Base-by-base conservation (phyloP, 2,797 vertebrate genomes). In the Pristis pectinata region DNA sequence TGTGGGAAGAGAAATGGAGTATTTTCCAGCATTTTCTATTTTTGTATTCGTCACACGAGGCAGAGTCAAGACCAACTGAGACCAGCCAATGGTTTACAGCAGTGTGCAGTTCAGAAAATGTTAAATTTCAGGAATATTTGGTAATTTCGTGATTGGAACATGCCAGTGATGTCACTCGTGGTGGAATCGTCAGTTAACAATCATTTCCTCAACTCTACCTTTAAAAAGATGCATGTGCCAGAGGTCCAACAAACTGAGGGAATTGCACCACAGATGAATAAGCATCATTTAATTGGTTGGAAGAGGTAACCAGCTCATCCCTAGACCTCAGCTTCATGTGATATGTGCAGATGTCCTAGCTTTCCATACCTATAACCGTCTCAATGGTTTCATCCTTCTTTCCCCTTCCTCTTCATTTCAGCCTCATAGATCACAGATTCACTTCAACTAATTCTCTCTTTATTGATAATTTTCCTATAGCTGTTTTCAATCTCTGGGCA, bases 81-180 rank as follows among this genome's bases (percentile, higher is more conserved):
- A 37, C 13, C 9, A 79, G 13, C 44, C 19, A 80, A 80, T 41
- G 77, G 7, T 4, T 22, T 80, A 79, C 17, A 82, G 22, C 22
- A 41, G 24, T 76, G 9, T 17, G 79, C 11, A 41, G 11, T 76
- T 76, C 34, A 11, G 74, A 76, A n/a, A 30, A 76, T 44, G 77
- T 80, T 77, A 80, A 80, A 41, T 79, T 79, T 79, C n/a, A 79
- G n/a, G 76, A 79, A 37, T 79, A 77, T 37, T 79, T 76, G 49
- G 3, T 49, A 49, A 49, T 1, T 64, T 64, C 61, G 64, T 64
- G 2, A 64, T 64, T 10, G 61, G 15, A 10, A 64, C 24, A 4
- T 87, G 49, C 27, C 30, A 56, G 22, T 53, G 44, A 83, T 53
- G 2, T 24, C 37, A 49, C 41, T 49, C 41, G 13, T 83, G 80